These are phyloP conservation scores for Dynastes grantii DNA, from an alignment of 2,888 invertebrate genomes.

Conservation along the genomic window DNA sequence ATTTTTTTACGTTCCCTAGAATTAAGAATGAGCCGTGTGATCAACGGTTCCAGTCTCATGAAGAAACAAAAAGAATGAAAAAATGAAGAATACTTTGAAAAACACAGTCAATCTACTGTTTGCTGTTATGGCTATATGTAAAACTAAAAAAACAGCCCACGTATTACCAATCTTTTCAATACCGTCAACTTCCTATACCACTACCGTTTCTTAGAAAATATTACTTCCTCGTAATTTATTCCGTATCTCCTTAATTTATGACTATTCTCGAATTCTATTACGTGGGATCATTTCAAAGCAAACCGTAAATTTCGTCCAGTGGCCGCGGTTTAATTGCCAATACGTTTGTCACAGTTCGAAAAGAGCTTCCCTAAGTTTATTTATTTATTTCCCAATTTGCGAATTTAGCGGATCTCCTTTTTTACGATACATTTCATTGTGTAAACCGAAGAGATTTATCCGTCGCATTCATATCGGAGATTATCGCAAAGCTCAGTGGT, in stretches of 20 bases:
- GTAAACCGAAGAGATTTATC: conserved; percentile 23
- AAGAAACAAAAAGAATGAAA: no score
- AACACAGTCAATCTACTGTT: no score
- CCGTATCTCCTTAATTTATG: neutral
- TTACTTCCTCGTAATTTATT: neutral
- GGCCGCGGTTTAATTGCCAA: conserved; percentile 11
- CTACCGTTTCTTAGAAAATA: neutral
- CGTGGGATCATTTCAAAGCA: neutral
- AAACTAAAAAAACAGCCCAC: no score
- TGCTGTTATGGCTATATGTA: no score
- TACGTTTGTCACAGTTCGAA: conserved; percentile 15
- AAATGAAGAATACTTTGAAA: no score
- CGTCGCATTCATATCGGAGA: neutral
- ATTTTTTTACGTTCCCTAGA: no score
- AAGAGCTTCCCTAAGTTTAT: conserved; percentile 5
- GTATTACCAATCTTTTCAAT: no score
- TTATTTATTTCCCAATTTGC: conserved; percentile 10
- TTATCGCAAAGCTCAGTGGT: neutral
- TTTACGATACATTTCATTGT: conserved; percentile 20
- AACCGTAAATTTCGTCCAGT: conserved; percentile 12
- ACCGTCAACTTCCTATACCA: no score
- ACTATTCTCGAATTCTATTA: conserved; percentile 7
- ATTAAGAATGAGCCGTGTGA: no score
- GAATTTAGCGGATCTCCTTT: neutral
- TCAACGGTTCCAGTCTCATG: no score